A percentile compares a stretch with the other conserved stretches of the same genome.
Evolutionary conservation across 2,888 invertebrate species (phyloP).

Genomic region (Hypena proboscidalis): DNA sequence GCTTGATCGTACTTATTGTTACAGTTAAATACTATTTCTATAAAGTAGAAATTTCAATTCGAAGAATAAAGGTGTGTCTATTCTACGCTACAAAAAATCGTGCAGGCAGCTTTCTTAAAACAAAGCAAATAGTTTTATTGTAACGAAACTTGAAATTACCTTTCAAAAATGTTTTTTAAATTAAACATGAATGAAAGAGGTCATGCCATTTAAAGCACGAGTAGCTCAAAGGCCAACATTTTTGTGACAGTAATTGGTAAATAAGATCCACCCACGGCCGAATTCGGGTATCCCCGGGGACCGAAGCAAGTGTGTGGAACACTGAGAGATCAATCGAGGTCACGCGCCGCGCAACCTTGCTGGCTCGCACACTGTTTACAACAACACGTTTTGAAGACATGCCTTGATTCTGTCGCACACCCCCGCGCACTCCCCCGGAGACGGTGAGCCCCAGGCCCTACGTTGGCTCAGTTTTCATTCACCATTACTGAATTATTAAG

Average conservation of each 20-base stretch:
- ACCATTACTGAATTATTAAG: background rate
- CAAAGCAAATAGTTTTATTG: too few relatives aligned
- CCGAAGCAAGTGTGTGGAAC: background rate
- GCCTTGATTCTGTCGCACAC: background rate
- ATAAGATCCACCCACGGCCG: background rate
- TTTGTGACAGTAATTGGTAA: too few relatives aligned
- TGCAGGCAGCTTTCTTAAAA: too few relatives aligned
- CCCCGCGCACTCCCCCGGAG: too few relatives aligned
- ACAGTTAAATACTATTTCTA: background rate
- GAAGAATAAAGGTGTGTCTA: background rate
- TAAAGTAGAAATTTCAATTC: background rate
- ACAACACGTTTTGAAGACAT: background rate
- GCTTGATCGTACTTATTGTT: background rate
- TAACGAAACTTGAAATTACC: too few relatives aligned
- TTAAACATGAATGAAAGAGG: background rate
- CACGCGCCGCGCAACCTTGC: conserved; percentile 7
- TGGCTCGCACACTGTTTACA: background rate
- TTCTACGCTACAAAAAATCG: background rate
- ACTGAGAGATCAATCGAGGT: background rate
- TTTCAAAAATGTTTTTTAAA: too few relatives aligned
- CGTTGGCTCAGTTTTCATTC: too few relatives aligned
- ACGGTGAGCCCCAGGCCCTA: too few relatives aligned
- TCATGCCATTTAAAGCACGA: background rate
- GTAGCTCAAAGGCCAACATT: background rate
- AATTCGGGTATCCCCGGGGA: background rate